phyloP scores from a whole-genome alignment of 2,888 invertebrate species.

The Apantesis nais region DNA sequence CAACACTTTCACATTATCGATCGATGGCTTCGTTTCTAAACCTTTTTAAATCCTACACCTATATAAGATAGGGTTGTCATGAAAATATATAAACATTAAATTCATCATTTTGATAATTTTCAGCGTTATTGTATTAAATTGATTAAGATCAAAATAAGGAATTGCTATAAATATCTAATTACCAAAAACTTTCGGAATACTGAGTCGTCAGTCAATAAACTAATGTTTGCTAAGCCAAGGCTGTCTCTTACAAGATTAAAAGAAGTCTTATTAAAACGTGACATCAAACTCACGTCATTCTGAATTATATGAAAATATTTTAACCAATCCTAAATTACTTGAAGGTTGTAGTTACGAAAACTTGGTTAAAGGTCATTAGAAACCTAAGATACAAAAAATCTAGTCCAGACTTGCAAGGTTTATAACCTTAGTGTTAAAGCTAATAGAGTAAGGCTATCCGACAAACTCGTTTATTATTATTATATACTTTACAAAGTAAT shows the following conservation, averaged over 20 bases:
- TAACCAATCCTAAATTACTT: constrained; percentile 15
- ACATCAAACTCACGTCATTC: background rate
- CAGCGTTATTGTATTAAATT: background rate
- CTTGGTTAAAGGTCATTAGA: constrained; percentile 1
- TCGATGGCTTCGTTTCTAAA: constrained; percentile 53
- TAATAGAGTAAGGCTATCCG: constrained; percentile 44
- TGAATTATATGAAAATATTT: constrained; percentile 4
- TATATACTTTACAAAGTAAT: no score
- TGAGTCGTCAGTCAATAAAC: background rate
- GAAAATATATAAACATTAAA: background rate
- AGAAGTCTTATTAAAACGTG: constrained; percentile 21
- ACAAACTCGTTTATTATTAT: constrained; percentile 26
- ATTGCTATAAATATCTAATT: background rate
- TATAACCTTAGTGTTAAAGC: constrained; percentile 18
- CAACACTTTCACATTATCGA: constrained; percentile 58
- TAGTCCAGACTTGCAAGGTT: constrained; percentile 15
- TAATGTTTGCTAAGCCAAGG: constrained; percentile 10
- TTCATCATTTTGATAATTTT: background rate
- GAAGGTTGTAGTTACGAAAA: constrained; percentile 13
- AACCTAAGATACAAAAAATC: constrained; percentile 12
- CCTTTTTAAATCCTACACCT: constrained; percentile 37
- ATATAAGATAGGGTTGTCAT: constrained; percentile 20
- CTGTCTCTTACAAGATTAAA: constrained; percentile 16
- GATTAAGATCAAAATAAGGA: background rate
- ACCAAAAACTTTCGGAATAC: background rate